Evolutionary conservation across 2,113 vertebrate genomes (phyloP).

Genomic region (Heliornis fulica): DNA sequence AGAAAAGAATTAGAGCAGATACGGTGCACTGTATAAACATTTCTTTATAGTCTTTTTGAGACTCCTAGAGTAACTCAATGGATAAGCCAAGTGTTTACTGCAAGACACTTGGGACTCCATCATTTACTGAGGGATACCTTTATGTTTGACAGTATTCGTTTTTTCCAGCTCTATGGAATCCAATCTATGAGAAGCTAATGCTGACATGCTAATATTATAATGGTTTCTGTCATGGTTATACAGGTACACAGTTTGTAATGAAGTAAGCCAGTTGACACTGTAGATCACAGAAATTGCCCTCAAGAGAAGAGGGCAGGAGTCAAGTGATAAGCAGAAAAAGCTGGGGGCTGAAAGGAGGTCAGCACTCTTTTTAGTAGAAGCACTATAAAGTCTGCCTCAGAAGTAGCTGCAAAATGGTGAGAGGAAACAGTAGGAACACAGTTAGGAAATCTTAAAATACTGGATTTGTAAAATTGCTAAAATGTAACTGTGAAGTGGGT

Average conservation of each 20-base stretch:
- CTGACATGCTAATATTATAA: background rate
- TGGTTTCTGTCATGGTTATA: background rate
- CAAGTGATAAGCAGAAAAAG: background rate
- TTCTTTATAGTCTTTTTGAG: background rate
- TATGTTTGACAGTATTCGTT: background rate
- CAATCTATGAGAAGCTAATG: background rate
- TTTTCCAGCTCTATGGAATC: background rate
- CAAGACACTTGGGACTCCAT: background rate
- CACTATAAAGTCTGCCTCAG: background rate
- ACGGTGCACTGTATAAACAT: background rate
- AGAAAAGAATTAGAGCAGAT: background rate
- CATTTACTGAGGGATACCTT: background rate
- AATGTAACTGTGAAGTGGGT: background rate
- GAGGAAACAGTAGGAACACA: background rate
- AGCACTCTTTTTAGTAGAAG: background rate
- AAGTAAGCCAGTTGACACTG: background rate
- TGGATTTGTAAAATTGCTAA: background rate
- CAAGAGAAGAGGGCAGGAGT: background rate
- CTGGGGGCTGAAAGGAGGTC: background rate
- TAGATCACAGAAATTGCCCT: background rate
- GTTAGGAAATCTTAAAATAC: background rate
- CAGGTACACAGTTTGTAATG: background rate
- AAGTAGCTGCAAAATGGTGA: background rate
- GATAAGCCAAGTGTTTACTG: background rate
- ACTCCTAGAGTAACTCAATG: background rate